Conservation (phyloP, 2,797 vertebrate species). For the Acridotheres tristis region DNA sequence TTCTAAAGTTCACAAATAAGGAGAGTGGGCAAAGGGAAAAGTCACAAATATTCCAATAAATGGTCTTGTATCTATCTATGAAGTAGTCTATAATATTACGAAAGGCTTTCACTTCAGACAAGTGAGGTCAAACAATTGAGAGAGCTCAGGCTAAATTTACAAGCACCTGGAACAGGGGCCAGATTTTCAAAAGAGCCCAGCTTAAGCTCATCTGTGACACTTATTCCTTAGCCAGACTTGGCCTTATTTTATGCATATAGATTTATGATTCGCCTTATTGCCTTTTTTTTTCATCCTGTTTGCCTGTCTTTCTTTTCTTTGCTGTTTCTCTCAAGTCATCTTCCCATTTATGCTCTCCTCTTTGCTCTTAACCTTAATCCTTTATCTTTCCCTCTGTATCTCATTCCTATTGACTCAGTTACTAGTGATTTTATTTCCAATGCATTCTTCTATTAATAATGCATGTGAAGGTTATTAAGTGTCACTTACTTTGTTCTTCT, state of each 20-base stretch:
- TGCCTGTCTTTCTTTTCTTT: neutral
- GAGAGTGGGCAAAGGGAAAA: neutral
- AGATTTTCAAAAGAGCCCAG: neutral
- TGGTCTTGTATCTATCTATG: neutral
- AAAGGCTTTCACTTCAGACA: neutral
- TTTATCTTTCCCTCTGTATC: neutral
- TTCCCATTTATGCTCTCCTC: neutral
- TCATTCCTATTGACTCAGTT: neutral
- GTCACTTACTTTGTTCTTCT: neutral
- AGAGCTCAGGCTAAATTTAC: neutral
- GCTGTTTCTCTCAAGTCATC: neutral
- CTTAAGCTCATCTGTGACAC: neutral
- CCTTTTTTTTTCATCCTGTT: neutral
- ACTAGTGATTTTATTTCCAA: neutral
- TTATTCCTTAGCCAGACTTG: neutral
- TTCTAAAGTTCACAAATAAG: neutral
- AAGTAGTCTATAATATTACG: neutral
- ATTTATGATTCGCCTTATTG: neutral
- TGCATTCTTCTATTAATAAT: neutral
- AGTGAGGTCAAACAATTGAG: neutral
- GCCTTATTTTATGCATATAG: neutral
- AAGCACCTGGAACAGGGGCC: neutral
- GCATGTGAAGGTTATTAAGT: neutral
- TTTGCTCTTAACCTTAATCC: neutral
- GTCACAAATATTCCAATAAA: neutral